Conservation (phyloP, 2,113 vertebrate species). For the Pollachius pollachius region DNA sequence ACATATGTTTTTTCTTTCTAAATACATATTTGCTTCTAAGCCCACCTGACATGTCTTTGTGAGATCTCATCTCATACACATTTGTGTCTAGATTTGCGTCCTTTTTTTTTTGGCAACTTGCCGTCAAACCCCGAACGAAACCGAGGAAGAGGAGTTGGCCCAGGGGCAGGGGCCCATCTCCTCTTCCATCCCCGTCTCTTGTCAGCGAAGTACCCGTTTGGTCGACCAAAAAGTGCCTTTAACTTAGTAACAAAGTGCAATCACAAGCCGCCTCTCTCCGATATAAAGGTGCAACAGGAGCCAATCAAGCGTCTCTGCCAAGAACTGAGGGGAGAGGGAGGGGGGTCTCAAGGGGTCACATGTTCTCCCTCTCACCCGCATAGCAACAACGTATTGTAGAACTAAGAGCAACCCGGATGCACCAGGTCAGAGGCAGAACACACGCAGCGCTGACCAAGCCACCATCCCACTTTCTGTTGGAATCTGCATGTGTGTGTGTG, state of each 20-base stretch:
- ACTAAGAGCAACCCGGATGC: conserved; percentile 41
- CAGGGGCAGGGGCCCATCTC: conserved; percentile 17
- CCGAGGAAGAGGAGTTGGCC: conserved; percentile 39
- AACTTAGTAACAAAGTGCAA: conserved; percentile 77
- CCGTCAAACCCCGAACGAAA: conserved; percentile 60
- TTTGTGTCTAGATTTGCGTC: not conserved
- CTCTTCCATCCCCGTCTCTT: conserved; percentile 55
- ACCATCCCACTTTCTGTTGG: conserved; percentile 32
- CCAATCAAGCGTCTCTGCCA: conserved; percentile 42
- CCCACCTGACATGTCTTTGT: conserved; percentile 34
- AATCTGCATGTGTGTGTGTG: conserved; percentile 18
- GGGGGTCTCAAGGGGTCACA: conserved; percentile 18
- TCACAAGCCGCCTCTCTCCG: conserved; percentile 62
- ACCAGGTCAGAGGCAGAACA: conserved; percentile 25
- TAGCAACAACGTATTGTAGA: conserved; percentile 15
- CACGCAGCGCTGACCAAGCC: conserved; percentile 22
- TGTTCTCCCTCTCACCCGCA: conserved; percentile 24
- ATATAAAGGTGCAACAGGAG: conserved; percentile 68
- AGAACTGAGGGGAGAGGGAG: conserved; percentile 14
- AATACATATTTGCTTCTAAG: conserved; percentile 25
- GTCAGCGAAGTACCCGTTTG: conserved; percentile 76
- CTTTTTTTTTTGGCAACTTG: conserved; percentile 67
- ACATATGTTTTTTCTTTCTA: not conserved
- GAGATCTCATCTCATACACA: conserved; percentile 18
- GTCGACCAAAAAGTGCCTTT: conserved; percentile 72